phyloP scores from a whole-genome alignment of 2,888 invertebrate genomes.

The Horisme vitalbata region DNA sequence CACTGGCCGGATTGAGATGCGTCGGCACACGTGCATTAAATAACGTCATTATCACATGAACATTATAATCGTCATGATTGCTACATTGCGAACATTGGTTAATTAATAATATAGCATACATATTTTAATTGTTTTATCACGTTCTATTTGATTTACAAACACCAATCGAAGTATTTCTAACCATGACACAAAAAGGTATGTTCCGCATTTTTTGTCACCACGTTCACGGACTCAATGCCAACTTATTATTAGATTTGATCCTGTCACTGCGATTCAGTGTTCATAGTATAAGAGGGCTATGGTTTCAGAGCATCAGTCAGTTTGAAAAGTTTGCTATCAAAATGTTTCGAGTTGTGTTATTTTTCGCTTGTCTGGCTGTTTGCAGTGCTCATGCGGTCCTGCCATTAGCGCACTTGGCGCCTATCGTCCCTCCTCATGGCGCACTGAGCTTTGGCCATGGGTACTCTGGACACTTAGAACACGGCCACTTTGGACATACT shows the following conservation, averaged over 20 bases:
- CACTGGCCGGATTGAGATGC: conserved; percentile 68
- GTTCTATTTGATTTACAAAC: conserved; percentile 34
- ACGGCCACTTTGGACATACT: conserved; percentile 35
- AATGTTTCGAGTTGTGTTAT: conserved; percentile 53
- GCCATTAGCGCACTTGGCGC: too few species aligned
- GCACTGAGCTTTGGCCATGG: conserved; percentile 44
- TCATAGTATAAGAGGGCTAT: conserved; percentile 62
- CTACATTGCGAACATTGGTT: too few species aligned
- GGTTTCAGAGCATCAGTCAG: conserved; percentile 49
- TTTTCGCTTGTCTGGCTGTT: conserved; percentile 51
- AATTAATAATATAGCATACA: not conserved
- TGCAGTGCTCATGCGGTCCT: conserved; percentile 56
- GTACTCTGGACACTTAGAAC: conserved; percentile 28
- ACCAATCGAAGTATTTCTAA: conserved; percentile 41
- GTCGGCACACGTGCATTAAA: conserved; percentile 39
- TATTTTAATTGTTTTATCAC: not conserved
- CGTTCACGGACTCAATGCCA: conserved; percentile 54
- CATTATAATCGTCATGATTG: too few species aligned
- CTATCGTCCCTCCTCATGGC: conserved; percentile 39
- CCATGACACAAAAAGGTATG: conserved; percentile 44
- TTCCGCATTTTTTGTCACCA: conserved; percentile 53
- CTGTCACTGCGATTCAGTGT: conserved; percentile 63
- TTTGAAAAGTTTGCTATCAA: conserved; percentile 35
- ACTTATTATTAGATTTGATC: conserved; percentile 57
- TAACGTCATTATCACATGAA: conserved; percentile 35